Evolutionary conservation across 1,140 invertebrate genomes (phyloP), one percentile per base, ranked within the genome.

Genomic region (Contarinia nasturtii): DNA sequence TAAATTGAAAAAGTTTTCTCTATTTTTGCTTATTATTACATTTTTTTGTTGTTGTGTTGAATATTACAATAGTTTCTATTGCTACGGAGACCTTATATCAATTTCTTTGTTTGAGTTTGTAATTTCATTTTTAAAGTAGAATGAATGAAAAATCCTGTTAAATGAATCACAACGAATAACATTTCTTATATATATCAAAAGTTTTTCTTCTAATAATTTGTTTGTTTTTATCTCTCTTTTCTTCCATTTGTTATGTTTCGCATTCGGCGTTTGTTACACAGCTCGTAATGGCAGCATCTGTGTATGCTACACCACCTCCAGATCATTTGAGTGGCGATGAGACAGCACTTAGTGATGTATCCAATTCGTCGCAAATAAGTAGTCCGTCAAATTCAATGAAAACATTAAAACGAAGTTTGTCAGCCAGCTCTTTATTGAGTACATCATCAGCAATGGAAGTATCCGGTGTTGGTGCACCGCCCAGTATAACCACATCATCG

Each of bases 251-350:
- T n/a, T n/a, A n/a, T n/a, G n/a, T n/a, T n/a, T n/a, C n/a, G n/a
- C n/a, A n/a, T n/a, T n/a, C n/a, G n/a, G n/a, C n/a, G n/a, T n/a
- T n/a, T n/a, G n/a, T n/a, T n/a, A n/a, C n/a, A 21, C 42, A 44
- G 21, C 20, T 44, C 43, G 43, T 44, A 55, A 63, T 63, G 61
- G 61, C 61, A 52, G 60, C 61, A 55, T 63, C 61, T 51, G 61
- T 63, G 53, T 63, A 64, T 60, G 61, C 61, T 54, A 64, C 61
- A 53, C 61, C 61, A 59, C 59, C 61, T 53, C 61, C 61, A 46
- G 61, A 64, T 57, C 56, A 63, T 54, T 19, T 43, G 10, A 64
- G 60, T 54, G 60, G 61, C 50, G 61, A 64, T 53, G 61, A 64
- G 48, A 62, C 61, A 51, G 61, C 60, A 50, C 55, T 64, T 47